Evolutionary conservation across 2,113 vertebrate species (phyloP).

Genomic region (Dipodomys merriami): DNA sequence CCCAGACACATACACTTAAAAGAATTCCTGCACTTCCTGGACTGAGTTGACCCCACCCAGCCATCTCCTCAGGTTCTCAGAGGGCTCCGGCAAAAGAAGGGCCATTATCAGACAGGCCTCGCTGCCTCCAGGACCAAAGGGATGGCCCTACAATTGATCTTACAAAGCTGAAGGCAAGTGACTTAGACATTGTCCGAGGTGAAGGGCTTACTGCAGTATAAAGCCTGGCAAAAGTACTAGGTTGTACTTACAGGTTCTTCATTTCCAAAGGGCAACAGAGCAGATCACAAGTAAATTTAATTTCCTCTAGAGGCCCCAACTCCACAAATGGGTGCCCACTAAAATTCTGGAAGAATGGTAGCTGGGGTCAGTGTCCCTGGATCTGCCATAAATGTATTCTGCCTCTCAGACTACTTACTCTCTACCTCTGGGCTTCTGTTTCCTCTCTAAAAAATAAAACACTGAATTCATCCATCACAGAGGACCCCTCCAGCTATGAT

Average conservation of each 20-base stretch:
- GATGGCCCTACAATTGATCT: conserved; percentile 4
- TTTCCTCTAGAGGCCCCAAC: conserved; percentile 34
- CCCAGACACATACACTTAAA: conserved; percentile 79
- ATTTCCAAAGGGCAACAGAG: background rate
- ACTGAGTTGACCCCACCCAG: conserved; percentile 77
- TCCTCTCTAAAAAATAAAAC: conserved; percentile 63
- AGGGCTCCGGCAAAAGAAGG: conserved; percentile 45
- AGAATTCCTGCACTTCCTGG: conserved; percentile 81
- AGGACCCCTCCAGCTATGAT: conserved; percentile 6
- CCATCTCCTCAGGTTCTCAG: conserved; percentile 54
- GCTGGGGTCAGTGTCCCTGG: background rate
- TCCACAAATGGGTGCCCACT: conserved; percentile 17
- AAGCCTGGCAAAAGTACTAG: background rate
- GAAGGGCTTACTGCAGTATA: background rate
- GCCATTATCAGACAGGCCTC: conserved; percentile 12
- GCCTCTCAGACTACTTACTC: conserved; percentile 12
- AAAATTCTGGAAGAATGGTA: background rate
- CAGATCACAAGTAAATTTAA: conserved; percentile 14
- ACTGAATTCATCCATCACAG: background rate
- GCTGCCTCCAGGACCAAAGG: conserved; percentile 38
- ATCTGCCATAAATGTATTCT: conserved; percentile 44
- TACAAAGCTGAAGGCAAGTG: conserved; percentile 25
- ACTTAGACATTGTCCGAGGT: conserved; percentile 39
- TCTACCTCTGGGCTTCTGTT: conserved; percentile 13
- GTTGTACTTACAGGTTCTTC: background rate